Evolutionary conservation across 1,140 invertebrate genomes (phyloP), one percentile per base, ranked within the genome.

Genomic region (Brachionus rubens): DNA sequence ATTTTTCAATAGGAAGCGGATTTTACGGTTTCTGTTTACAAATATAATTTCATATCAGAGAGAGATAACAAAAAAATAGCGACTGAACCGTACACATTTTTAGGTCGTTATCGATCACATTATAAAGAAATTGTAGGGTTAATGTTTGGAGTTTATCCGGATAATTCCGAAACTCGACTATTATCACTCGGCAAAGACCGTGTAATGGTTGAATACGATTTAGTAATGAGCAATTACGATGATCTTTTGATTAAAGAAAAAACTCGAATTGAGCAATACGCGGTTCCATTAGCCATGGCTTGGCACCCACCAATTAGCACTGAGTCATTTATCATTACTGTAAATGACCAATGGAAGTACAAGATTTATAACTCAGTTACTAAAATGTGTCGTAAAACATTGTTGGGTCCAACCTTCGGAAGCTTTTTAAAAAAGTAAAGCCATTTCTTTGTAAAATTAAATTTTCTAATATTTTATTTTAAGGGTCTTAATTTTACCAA

Each of bases 181-280:
- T 81, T 88, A 26, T 88, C 88, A 0, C 79, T 90, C n/a, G 88
- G 88, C 2, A 80, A 83, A 30, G 89, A 90, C 78, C 78, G 86
- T n/a, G 80, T 86, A n/a, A 80, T 91, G 82, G 87, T 90, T 14
- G 89, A 90, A 82, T 91, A 91, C 79, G 87, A 90, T 78, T 82
- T 90, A 43, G 81, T 84, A n/a, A 88, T 56, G 59, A 83, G 81
- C 50, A 80, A 81, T 3, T 82, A 84, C 41, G 85, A 86, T 79
- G 81, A 82, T 33, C 79, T 86, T 41, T 78, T 79, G 59, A 82
- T 85, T 65, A 54, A 82, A 79, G 81, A 86, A 83, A 77, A 80
- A 7, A 82, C 85, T 62, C 80, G 87, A 77, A 87, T 90, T 36
- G 89, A 90, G 76, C 88, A 89, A 79, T 86, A 84, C 75, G 89